A percentile compares a stretch with the other conserved stretches of the same genome.
Evolutionary conservation across 2,888 invertebrate species (phyloP).

Genomic region (Diachrysia chrysitis): DNA sequence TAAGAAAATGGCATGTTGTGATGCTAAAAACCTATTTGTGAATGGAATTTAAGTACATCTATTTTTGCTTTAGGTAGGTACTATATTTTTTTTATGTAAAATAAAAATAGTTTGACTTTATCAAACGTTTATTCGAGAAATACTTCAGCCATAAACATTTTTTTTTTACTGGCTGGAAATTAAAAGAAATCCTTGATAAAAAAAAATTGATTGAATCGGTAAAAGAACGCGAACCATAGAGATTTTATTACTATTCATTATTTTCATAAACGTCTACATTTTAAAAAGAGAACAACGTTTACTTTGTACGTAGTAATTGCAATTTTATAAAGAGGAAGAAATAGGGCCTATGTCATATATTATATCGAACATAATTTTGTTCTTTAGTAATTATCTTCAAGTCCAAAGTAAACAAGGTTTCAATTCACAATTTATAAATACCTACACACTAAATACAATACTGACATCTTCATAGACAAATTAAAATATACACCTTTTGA

Average conservation of each 20-base stretch:
- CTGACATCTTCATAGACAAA: constrained; percentile 76
- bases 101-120: constrained; percentile 29
- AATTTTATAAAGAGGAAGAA: neutral
- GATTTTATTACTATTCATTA: constrained; percentile 45
- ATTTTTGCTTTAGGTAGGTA: neutral
- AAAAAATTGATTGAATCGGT: constrained; percentile 25
- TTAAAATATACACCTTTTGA: constrained; percentile 77
- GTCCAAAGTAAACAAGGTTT: constrained; percentile 38
- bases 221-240: constrained; percentile 29
- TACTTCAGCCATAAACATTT: constrained; percentile 14
- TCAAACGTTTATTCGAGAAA: constrained; percentile 46
- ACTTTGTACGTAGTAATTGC: constrained; percentile 25
- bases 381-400: constrained; percentile 13
- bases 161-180: constrained; percentile 7
- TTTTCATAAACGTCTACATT: constrained; percentile 43
- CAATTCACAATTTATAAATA: constrained; percentile 70
- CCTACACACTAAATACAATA: constrained; percentile 79
- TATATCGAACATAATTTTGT: neutral
- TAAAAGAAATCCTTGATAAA: constrained; percentile 1
- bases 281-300: constrained; percentile 20
- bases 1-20: constrained; percentile 70
- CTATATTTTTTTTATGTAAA: neutral
- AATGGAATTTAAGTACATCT: constrained; percentile 43
- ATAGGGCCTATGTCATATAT: neutral
- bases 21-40: constrained; percentile 54